Evolutionary conservation across 2,888 invertebrate species (phyloP), one percentile per base, ranked within the genome.

Genomic region (Ormyrus labotus): DNA sequence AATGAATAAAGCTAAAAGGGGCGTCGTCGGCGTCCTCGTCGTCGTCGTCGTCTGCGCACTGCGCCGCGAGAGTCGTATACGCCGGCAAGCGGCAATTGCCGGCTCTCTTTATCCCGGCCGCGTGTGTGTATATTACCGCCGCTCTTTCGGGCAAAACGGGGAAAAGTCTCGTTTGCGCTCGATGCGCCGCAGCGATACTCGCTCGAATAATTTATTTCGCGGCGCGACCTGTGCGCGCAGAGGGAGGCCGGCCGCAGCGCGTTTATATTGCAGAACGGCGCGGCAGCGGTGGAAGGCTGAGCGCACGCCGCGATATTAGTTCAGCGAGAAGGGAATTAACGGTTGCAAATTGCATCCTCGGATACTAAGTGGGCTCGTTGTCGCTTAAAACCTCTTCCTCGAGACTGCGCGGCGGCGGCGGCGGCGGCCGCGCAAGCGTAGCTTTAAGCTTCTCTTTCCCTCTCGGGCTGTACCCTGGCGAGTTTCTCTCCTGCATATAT

Each of bases 301-400:
- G 19, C 19, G 19, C 55, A 51, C 60, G 71, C 65, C 53, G n/a
- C 80, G 81, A 85, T 84, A 85, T 84, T 84, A 82, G 81, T 82
- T 82, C 81, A 73, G 75, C 77, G 74, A 72, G 77, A 68, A 68
- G 74, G 81, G 83, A 84, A 84, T 84, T 83, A 84, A 83, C 77
- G 84, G 82, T 84, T 83, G 83, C 84, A 84, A 85, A 85, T 84
- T 84, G 82, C 84, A 83, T 83, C 83, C 81, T 71, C 77, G 80
- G 84, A 81, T 84, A 81, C 83, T 83, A 80, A 79, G 82, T 81
- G 84, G 78, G 82, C 83, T 83, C 83, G 84, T 84, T 85, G 85
- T 83, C 84, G 85, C 84, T 86, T 78, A 82, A 84, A 85, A 85
- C 85, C 85, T 85, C 84, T 85, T 84, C 82, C 83, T 83, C 75